These are phyloP conservation scores for Syrphus vitripennis DNA, from an alignment of 2,888 invertebrate species.

Conservation along the genomic window DNA sequence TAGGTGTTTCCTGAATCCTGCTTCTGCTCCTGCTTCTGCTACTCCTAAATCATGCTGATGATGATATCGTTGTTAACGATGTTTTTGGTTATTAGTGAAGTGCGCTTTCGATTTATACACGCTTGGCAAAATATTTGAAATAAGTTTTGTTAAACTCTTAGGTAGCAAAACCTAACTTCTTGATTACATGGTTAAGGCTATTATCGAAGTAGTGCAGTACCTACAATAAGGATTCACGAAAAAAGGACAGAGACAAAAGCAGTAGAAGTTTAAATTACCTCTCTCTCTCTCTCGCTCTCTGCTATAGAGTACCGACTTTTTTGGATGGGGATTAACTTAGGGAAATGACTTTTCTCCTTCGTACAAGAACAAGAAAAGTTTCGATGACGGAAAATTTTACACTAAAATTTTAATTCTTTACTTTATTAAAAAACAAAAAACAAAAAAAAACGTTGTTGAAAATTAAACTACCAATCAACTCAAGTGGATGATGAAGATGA, in stretches of 20 bases:
- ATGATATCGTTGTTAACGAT: conserved; percentile 1
- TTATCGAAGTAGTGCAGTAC: conserved; percentile 17
- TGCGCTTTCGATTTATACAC: conserved; percentile 42
- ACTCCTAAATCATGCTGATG: not conserved
- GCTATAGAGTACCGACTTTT: not conserved
- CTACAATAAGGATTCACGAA: not conserved
- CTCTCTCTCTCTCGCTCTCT: too few relatives aligned
- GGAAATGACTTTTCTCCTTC: not conserved
- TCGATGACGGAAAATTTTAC: conserved; percentile 54
- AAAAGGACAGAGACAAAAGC: not conserved
- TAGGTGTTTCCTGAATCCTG: not conserved
- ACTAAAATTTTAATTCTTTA: conserved; percentile 35
- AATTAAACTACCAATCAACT: conserved; percentile 68
- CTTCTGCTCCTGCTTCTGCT: not conserved
- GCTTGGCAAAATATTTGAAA: conserved; percentile 41
- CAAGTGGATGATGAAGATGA: conserved; percentile 54
- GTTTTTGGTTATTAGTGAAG: conserved; percentile 5
- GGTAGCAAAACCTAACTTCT: conserved; percentile 49
- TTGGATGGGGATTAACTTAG: not conserved
- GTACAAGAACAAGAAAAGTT: conserved; percentile 42
- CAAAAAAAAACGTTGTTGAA: not conserved
- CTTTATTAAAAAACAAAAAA: not conserved
- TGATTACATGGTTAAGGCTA: conserved; percentile 58
- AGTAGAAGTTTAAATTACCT: conserved; percentile 17
- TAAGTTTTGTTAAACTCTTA: conserved; percentile 42